Base-by-base conservation (phyloP, 2,113 vertebrate genomes). In the Coracopsis vasa region DNA sequence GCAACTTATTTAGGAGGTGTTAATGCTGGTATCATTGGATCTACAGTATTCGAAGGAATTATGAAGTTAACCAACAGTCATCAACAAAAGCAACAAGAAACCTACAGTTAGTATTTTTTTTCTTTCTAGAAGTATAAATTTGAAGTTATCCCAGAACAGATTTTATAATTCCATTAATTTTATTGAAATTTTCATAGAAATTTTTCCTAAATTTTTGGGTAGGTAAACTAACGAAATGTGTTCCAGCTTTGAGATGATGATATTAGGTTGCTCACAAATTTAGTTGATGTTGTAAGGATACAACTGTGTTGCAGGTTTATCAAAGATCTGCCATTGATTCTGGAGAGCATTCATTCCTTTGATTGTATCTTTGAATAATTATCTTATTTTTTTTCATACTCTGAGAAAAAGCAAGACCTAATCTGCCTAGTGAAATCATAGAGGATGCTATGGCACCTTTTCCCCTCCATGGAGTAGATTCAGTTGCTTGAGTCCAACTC, bases 351-450 rank as follows among this genome's bases (percentile, higher is more conserved):
- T 89, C 5, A 87, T 90, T 95, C 90, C n/a, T 92, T 92, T 92
- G 54, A 74, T 31, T 27, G 42, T 62, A 93, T 64, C 64, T 90
- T 80, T 56, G 70, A 91, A 84, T 88, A 54, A 83, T 73, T 47
- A n/a, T 50, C 92, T 90, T 85, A 64, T 73, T 95, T 94, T 94
- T 95, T 96, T 96, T 80, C 56, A n/a, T 72, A 66, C 13, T 92
- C 12, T 81, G n/a, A 73, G 18, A 62, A 69, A 87, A 80, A 29
- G 64, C 48, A 84, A 94, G 48, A 65, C n/a, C 82, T 82, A 89
- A 94, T 92, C 23, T 90, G 61, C 66, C 81, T 75, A 87, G 85
- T 61, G 95, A 92, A 94, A 85, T 48, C 65, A 20, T 86, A 83
- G 67, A 80, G 60, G 72, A 80, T 85, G 18, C 16, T 71, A 42